Conservation (phyloP, 2,113 vertebrate species). For the Phylloscopus trochiloides region DNA sequence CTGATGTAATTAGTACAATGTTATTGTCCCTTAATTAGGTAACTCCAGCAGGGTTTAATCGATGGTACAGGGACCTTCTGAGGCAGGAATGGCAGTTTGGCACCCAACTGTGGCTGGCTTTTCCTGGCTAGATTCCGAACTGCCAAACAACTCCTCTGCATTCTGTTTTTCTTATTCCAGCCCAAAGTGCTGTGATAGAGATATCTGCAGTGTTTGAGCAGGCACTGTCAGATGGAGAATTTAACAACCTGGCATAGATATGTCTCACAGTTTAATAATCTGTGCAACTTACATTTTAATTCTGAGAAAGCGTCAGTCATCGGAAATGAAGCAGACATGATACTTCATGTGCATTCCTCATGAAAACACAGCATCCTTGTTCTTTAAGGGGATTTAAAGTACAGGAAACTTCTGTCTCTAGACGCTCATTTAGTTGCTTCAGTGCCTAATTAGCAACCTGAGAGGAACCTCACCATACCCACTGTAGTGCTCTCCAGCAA, state of each 20-base stretch:
- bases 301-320: neutral
- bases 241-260: neutral
- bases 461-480: neutral
- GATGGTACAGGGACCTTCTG: neutral
- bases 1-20: neutral
- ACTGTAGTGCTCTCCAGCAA: neutral
- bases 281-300: neutral
- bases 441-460: neutral
- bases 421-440: conserved; percentile 15
- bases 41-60: neutral
- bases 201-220: neutral
- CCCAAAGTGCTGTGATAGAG: neutral
- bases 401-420: conserved; percentile 2
- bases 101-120: neutral
- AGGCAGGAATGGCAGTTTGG: conserved; percentile 15
- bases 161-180: neutral
- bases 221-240: neutral
- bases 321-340: neutral
- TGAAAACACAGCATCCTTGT: neutral
- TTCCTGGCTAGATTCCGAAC: neutral
- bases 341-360: neutral
- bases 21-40: neutral
- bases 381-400: conserved; percentile 14
- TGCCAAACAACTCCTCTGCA: neutral
- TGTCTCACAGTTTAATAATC: neutral